Percentiles rank a stretch among this genome's conserved stretches.
These are phyloP conservation scores for Botia kubotai DNA, from an alignment of 2,797 vertebrate genomes.

Conservation along the genomic window DNA sequence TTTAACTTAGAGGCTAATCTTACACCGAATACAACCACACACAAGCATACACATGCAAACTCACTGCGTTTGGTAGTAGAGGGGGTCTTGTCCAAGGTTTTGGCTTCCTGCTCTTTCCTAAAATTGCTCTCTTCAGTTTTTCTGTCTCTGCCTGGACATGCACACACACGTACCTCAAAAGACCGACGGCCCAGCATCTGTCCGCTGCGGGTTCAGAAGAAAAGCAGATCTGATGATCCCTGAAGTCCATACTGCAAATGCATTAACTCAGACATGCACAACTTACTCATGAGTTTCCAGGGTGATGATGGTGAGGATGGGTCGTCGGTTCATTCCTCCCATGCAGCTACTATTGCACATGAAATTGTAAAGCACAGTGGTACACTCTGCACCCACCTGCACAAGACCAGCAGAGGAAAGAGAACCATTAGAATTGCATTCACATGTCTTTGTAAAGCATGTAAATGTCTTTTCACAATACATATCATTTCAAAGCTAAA, in stretches of 20 bases:
- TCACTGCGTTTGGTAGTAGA: slow-evolving; percentile 61
- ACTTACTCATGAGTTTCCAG: slow-evolving; percentile 74
- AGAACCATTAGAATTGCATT: not conserved
- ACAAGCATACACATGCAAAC: slow-evolving; percentile 6
- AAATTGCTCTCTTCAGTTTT: slow-evolving; percentile 75
- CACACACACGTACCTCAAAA: slow-evolving; percentile 81
- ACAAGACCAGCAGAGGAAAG: not conserved
- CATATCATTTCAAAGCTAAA: too few species aligned
- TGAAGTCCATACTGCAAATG: not conserved
- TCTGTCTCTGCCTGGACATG: slow-evolving; percentile 80
- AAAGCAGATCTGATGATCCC: not conserved
- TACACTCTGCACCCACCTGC: slow-evolving; percentile 75
- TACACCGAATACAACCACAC: not conserved
- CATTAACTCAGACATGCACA: not conserved
- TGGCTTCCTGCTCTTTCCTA: slow-evolving; percentile 65
- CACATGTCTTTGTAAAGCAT: too few species aligned
- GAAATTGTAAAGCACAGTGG: slow-evolving; percentile 76
- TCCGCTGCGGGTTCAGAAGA: slow-evolving; percentile 65
- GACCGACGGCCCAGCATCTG: slow-evolving; percentile 73
- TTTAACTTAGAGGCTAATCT: too few species aligned
- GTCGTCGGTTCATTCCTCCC: slow-evolving; percentile 81
- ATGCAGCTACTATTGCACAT: slow-evolving; percentile 85
- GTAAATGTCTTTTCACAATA: too few species aligned
- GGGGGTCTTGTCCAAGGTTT: slow-evolving; percentile 44
- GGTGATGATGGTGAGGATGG: slow-evolving; percentile 80